These are phyloP conservation scores for Apodemus agrarius DNA, from an alignment of 2,797 vertebrate genomes.

Conservation along the genomic window DNA sequence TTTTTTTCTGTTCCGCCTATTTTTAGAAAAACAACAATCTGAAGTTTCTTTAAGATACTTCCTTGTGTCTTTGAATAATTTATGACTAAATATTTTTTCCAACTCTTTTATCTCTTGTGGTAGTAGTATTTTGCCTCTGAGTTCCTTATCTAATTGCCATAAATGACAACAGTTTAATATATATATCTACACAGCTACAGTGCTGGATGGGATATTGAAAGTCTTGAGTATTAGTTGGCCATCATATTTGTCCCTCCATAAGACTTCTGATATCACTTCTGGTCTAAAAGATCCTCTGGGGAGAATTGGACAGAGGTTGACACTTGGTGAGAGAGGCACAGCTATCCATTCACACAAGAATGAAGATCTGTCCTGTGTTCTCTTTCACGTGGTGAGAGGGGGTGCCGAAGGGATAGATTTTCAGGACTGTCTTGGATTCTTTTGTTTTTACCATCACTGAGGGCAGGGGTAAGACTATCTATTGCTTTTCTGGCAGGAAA, in stretches of 20 bases:
- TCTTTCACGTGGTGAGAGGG: neutral
- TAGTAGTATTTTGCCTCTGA: conserved; percentile 27
- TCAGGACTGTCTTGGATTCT: neutral
- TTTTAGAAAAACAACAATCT: conserved; percentile 64
- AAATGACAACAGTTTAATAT: conserved; percentile 2
- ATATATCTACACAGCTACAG: neutral
- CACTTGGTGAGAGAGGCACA: neutral
- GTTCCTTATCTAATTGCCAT: conserved; percentile 36
- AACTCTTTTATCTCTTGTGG: conserved; percentile 23
- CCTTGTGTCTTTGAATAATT: conserved; percentile 50
- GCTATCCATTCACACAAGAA: neutral
- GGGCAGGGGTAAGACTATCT: neutral
- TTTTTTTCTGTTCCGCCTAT: neutral
- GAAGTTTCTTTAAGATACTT: conserved; percentile 10
- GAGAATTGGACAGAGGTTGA: neutral
- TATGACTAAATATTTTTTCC: conserved; percentile 65
- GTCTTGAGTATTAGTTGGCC: neutral
- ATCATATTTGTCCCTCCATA: neutral
- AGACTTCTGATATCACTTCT: neutral
- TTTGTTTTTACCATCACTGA: neutral
- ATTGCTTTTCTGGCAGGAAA: neutral
- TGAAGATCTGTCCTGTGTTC: neutral
- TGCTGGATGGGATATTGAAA: neutral
- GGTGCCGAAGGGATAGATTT: neutral
- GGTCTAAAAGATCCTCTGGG: neutral